Evolutionary conservation across 1,140 invertebrate species (phyloP).

Genomic region (Leptopilina clavipes): DNA sequence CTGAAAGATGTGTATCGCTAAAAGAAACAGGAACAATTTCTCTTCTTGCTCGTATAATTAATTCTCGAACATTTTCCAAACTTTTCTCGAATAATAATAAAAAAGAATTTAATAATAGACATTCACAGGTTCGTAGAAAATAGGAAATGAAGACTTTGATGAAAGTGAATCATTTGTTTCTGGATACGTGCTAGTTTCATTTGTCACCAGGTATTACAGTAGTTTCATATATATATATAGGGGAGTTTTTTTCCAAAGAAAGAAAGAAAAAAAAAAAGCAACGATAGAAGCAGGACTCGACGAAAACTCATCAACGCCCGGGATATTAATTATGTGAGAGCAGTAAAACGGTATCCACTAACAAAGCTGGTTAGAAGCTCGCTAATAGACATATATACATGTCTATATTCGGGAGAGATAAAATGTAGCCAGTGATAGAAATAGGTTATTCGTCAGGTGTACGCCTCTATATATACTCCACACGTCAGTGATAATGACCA

Average conservation of each 20-base stretch:
- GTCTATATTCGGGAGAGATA: background rate
- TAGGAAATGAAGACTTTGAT: conserved; percentile 21
- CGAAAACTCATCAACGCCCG: conserved; percentile 29
- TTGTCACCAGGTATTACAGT: conserved; percentile 20
- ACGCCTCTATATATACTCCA: background rate
- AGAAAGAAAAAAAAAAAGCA: background rate
- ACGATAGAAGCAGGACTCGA: background rate
- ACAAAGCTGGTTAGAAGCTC: conserved; percentile 29
- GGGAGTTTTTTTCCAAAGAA: background rate
- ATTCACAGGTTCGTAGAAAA: background rate
- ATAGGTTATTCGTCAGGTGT: conserved; percentile 20
- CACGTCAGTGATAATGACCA: background rate
- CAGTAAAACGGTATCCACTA: conserved; percentile 14
- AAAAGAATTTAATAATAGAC: background rate
- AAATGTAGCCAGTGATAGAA: conserved; percentile 18
- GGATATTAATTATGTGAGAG: conserved; percentile 24
- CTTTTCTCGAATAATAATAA: too few species aligned
- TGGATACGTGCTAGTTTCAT: conserved; percentile 1
- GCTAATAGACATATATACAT: background rate
- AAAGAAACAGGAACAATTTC: too few species aligned
- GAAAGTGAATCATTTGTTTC: background rate
- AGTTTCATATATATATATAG: background rate
- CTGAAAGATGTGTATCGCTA: too few species aligned
- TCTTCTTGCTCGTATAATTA: too few species aligned
- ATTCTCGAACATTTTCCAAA: too few species aligned